Percentiles rank a stretch among this genome's conserved stretches.
phyloP scores from a whole-genome alignment of 2,797 vertebrate species.

The Amazona ochrocephala region DNA sequence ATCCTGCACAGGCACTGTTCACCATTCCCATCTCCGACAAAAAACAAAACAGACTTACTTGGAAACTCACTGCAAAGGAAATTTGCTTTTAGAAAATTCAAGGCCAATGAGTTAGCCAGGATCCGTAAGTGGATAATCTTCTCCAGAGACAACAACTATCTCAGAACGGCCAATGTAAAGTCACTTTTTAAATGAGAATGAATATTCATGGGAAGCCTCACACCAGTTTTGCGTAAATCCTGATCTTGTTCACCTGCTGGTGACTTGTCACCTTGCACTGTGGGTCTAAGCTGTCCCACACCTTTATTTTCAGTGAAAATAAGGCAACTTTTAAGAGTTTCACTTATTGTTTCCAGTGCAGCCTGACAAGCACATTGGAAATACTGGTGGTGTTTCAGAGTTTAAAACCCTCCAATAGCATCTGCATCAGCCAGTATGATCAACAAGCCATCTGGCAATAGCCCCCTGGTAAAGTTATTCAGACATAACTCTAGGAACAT shows the following conservation, averaged over 20 bases:
- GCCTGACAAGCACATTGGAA: not conserved
- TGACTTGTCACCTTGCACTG: not conserved
- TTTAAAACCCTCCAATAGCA: not conserved
- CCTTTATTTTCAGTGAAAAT: not conserved
- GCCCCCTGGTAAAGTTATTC: not conserved
- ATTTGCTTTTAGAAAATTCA: not conserved
- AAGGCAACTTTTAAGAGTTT: not conserved
- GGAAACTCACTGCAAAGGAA: not conserved
- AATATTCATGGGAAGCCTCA: not conserved
- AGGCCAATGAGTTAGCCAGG: not conserved
- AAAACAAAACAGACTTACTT: not conserved
- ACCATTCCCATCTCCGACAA: not conserved
- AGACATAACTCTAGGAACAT: accelerated
- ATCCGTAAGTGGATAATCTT: not conserved
- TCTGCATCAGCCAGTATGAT: not conserved
- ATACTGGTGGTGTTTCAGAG: not conserved
- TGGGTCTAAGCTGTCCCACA: not conserved
- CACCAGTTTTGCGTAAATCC: accelerated
- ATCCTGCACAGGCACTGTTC: not conserved
- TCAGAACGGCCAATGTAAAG: not conserved
- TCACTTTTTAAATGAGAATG: not conserved
- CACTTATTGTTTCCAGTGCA: not conserved
- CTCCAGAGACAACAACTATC: not conserved
- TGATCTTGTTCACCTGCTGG: not conserved
- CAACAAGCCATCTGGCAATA: not conserved